Evolutionary conservation across 2,888 invertebrate genomes (phyloP).

Genomic region (Diaphora mendica): DNA sequence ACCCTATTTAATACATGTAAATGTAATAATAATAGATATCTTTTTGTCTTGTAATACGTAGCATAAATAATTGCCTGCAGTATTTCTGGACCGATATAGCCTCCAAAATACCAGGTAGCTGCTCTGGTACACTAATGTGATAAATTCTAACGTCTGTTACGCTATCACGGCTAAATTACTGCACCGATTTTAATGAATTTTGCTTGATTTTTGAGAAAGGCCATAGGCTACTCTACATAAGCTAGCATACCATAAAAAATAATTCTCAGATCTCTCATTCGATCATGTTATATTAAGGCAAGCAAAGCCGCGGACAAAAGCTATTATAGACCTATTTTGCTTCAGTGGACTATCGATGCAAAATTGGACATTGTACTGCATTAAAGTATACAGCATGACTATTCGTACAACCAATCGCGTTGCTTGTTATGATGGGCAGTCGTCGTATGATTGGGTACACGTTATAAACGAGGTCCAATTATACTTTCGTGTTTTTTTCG

Average conservation of each 20-base stretch:
- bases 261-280: too few species aligned
- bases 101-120: background rate
- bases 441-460: background rate
- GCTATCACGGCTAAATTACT: too few species aligned
- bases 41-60: background rate
- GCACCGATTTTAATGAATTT: too few species aligned
- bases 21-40: background rate
- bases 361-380: background rate
- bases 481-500: background rate
- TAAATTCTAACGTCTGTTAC: too few species aligned
- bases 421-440: background rate
- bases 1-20: conserved; percentile 12
- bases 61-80: background rate
- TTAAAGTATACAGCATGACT: background rate
- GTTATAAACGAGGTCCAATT: background rate
- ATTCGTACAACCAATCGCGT: background rate
- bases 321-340: background rate
- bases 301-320: background rate
- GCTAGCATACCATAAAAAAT: too few species aligned
- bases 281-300: background rate
- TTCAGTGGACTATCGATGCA: background rate
- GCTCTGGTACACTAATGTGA: too few species aligned
- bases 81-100: background rate
- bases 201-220: too few species aligned
- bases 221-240: too few species aligned